Percentiles rank a stretch among this genome's conserved stretches.
These are phyloP conservation scores for Ochropleura leucogaster DNA, from an alignment of 2,888 invertebrate species.

Conservation along the genomic window DNA sequence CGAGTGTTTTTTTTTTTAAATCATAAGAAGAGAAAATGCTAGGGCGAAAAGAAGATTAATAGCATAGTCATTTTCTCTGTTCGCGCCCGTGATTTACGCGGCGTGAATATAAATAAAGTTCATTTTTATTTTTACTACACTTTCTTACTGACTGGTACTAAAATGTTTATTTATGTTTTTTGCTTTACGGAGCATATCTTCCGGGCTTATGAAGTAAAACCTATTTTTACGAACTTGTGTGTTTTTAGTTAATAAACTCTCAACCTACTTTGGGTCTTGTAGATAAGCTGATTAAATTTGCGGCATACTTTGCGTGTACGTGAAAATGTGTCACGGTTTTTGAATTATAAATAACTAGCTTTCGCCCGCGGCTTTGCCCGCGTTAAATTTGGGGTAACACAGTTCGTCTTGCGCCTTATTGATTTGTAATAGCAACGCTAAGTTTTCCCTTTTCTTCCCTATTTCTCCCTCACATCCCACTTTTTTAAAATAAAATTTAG, in stretches of 20 bases:
- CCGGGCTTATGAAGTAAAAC: constrained; percentile 50
- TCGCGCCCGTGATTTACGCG: constrained; percentile 56
- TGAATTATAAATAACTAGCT: too few species aligned
- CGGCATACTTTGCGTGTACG: not conserved
- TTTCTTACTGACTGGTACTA: constrained; percentile 52
- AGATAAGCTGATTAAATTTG: constrained; percentile 21
- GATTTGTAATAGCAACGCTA: too few species aligned
- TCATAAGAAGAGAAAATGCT: constrained; percentile 27
- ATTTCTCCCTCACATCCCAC: too few species aligned
- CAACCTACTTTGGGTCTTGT: constrained; percentile 11
- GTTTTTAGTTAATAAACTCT: constrained; percentile 38
- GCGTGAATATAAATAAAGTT: constrained; percentile 62
- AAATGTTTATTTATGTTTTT: constrained; percentile 61
- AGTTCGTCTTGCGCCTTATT: too few species aligned
- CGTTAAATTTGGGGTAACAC: too few species aligned
- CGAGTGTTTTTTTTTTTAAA: constrained; percentile 1
- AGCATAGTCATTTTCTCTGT: constrained; percentile 60
- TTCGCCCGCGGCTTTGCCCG: too few species aligned
- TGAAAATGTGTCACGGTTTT: not conserved
- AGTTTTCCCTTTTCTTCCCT: too few species aligned
- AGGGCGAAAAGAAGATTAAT: constrained; percentile 49
- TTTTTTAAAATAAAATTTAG: too few species aligned
- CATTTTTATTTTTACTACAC: constrained; percentile 58
- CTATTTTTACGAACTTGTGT: constrained; percentile 59
- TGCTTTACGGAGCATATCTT: constrained; percentile 54